A percentile compares a stretch with the other conserved stretches of the same genome.
phyloP scores from a whole-genome alignment of 2,888 invertebrate genomes.

The Cantharis rufa region DNA sequence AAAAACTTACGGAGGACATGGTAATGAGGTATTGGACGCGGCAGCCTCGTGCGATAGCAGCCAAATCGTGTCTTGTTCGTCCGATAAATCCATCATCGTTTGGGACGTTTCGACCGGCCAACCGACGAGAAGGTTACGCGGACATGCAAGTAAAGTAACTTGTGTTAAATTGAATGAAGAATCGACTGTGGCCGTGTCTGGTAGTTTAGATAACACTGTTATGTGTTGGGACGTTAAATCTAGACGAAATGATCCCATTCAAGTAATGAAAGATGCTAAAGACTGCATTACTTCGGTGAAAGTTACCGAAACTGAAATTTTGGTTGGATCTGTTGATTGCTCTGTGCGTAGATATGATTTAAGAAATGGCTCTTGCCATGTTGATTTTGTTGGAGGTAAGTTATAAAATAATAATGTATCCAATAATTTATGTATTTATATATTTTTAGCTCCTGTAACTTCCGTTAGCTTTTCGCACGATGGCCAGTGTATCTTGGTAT shows the following conservation, averaged over 20 bases:
- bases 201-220: conserved; percentile 90
- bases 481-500: conserved; percentile 86
- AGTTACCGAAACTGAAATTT: conserved; percentile 87
- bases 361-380: conserved; percentile 78
- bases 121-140: conserved; percentile 79
- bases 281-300: conserved; percentile 82
- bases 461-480: conserved; percentile 87
- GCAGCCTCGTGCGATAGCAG: conserved; percentile 91
- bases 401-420: not conserved
- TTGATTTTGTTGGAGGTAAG: conserved; percentile 82
- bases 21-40: conserved; percentile 84
- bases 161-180: conserved; percentile 94
- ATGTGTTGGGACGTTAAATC: conserved; percentile 88
- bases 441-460: conserved; percentile 70
- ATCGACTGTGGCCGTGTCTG: conserved; percentile 88
- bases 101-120: conserved; percentile 96
- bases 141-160: conserved; percentile 86
- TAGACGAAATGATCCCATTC: conserved; percentile 72
- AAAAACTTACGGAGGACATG: conserved; percentile 93
- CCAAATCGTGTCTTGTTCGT: conserved; percentile 85
- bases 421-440: not conserved
- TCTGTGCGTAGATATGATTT: conserved; percentile 89
- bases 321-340: conserved; percentile 88
- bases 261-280: conserved; percentile 87
- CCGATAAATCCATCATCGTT: conserved; percentile 90